Conservation (phyloP, 2,113 vertebrate species). For the Nematolebias whitei region DNA sequence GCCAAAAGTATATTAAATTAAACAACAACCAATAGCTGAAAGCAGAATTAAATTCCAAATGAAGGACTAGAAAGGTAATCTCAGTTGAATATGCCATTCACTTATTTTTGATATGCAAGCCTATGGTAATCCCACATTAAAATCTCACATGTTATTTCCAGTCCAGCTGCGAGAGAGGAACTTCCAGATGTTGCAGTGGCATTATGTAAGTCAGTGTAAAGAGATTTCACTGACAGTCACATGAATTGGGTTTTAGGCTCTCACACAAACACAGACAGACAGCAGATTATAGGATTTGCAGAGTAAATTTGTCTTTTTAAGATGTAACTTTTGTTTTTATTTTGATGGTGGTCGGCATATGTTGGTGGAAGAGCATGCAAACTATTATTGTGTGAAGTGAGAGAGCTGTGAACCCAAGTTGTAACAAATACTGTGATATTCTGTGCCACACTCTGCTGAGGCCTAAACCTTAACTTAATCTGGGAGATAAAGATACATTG, state of each 20-base stretch:
- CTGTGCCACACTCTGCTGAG: constrained; percentile 20
- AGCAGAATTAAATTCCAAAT: constrained; percentile 3
- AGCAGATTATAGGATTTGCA: constrained; percentile 65
- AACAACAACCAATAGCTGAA: background rate
- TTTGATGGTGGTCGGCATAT: background rate
- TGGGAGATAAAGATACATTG: constrained; percentile 24
- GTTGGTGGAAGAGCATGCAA: background rate
- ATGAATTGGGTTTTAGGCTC: constrained; percentile 40
- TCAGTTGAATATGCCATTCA: background rate
- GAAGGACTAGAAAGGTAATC: background rate
- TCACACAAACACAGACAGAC: constrained; percentile 49
- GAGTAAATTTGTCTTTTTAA: constrained; percentile 52
- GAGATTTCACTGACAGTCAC: constrained; percentile 62
- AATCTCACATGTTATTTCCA: constrained; percentile 13
- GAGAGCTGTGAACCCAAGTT: constrained; percentile 12
- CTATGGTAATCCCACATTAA: constrained; percentile 13
- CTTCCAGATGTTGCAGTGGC: constrained; percentile 62
- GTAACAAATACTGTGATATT: constrained; percentile 9
- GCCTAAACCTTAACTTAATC: constrained; percentile 35
- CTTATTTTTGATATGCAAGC: background rate
- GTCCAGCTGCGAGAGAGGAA: constrained; percentile 50
- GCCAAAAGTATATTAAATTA: background rate
- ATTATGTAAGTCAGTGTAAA: constrained; percentile 61
- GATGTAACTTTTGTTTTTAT: constrained; percentile 37
- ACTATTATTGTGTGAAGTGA: constrained; percentile 19